Percentiles rank a stretch among this genome's conserved stretches.
These are phyloP conservation scores for Sebastiscus tertius DNA, from an alignment of 2,797 vertebrate species.

Conservation along the genomic window DNA sequence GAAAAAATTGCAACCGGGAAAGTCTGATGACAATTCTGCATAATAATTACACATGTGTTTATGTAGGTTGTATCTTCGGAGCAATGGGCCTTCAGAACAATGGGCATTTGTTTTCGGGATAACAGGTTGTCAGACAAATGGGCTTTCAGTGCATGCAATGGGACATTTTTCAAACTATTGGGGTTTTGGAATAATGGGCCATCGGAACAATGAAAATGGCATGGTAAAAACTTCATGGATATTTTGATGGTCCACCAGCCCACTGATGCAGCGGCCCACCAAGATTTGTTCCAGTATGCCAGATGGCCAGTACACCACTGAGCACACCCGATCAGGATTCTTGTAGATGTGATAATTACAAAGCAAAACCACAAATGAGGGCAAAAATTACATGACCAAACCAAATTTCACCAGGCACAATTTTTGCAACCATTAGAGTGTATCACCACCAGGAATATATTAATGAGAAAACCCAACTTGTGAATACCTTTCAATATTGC, in stretches of 20 bases:
- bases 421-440: background rate
- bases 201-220: too few relatives aligned
- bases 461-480: slow-evolving; percentile 14
- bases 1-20: too few relatives aligned
- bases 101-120: too few relatives aligned
- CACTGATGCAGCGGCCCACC: background rate
- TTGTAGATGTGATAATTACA: slow-evolving; percentile 24
- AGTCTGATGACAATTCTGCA: too few relatives aligned
- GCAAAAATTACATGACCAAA: slow-evolving; percentile 2
- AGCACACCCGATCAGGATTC: background rate
- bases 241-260: background rate
- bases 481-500: slow-evolving; percentile 3
- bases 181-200: too few relatives aligned
- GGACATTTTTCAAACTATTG: too few relatives aligned
- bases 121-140: too few relatives aligned
- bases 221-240: background rate
- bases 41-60: too few relatives aligned
- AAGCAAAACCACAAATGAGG: slow-evolving; percentile 6
- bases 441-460: slow-evolving; percentile 3
- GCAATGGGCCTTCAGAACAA: too few relatives aligned
- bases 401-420: background rate
- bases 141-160: too few relatives aligned
- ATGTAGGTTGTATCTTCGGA: too few relatives aligned
- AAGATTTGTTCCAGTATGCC: background rate
- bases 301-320: background rate